Conservation (phyloP, 2,888 invertebrate species). For the Gymnoscelis rufifasciata region DNA sequence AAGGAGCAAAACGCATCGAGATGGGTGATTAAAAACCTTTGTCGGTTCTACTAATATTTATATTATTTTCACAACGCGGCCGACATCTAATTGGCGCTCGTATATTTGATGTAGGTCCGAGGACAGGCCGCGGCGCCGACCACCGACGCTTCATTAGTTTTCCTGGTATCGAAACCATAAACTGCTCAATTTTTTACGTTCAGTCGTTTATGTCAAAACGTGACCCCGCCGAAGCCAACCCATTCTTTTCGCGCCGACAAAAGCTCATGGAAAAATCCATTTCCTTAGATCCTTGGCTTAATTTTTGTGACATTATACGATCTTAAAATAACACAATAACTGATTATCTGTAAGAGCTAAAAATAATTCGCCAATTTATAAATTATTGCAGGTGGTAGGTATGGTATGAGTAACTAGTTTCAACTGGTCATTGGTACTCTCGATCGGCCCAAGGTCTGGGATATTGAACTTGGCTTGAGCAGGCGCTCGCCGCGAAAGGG, state of each 20-base stretch:
- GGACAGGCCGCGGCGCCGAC: constrained; percentile 53
- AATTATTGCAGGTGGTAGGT: constrained; percentile 62
- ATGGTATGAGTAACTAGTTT: constrained; percentile 66
- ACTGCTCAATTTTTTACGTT: constrained; percentile 62
- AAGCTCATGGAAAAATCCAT: constrained; percentile 51
- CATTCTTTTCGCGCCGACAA: constrained; percentile 46
- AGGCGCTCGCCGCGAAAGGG: constrained; percentile 69
- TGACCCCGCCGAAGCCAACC: constrained; percentile 44
- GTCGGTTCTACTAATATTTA: constrained; percentile 80
- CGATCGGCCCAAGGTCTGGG: constrained; percentile 75
- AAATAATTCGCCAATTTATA: constrained; percentile 61
- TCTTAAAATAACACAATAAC: constrained; percentile 21
- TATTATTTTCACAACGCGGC: constrained; percentile 74
- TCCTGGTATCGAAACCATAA: constrained; percentile 73
- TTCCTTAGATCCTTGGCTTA: constrained; percentile 34
- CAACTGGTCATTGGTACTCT: constrained; percentile 57
- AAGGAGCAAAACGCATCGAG: constrained; percentile 72
- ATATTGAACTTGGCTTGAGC: constrained; percentile 74
- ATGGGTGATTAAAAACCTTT: constrained; percentile 79
- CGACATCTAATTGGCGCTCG: constrained; percentile 76
- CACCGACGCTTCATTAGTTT: constrained; percentile 72
- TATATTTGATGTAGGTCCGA: constrained; percentile 62
- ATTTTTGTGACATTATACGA: constrained; percentile 27
- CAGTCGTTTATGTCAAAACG: constrained; percentile 60
- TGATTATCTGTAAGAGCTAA: constrained; percentile 45